Evolutionary conservation across 2,113 vertebrate species (phyloP).

Genomic region (Sander vitreus): DNA sequence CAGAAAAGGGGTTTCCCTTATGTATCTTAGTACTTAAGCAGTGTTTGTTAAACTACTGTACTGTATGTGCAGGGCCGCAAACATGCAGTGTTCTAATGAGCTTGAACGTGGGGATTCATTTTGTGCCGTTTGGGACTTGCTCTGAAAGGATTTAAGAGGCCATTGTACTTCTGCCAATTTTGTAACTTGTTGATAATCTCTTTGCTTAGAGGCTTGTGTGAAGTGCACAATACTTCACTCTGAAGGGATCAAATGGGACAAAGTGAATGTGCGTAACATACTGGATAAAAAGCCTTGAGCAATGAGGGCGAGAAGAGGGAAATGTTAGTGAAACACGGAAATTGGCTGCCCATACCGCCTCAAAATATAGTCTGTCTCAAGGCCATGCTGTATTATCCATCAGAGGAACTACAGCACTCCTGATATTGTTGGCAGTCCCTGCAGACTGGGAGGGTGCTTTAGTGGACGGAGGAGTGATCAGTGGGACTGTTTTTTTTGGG

Average conservation of each 20-base stretch:
- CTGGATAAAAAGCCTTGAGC: slow-evolving; percentile 6
- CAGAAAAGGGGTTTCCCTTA: slow-evolving; percentile 56
- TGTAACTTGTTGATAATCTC: slow-evolving; percentile 27
- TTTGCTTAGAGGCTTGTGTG: slow-evolving; percentile 34
- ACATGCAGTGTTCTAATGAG: slow-evolving; percentile 35
- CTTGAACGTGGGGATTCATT: slow-evolving; percentile 14
- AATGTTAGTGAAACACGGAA: slow-evolving; percentile 37
- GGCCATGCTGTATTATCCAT: slow-evolving; percentile 24
- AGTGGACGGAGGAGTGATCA: not conserved
- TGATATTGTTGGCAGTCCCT: slow-evolving; percentile 8
- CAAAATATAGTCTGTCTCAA: slow-evolving; percentile 31
- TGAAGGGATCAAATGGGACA: slow-evolving; percentile 19
- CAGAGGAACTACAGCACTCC: slow-evolving; percentile 14
- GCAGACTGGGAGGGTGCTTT: not conserved
- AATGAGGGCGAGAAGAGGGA: slow-evolving; percentile 8
- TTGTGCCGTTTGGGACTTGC: not conserved
- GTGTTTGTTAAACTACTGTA: slow-evolving; percentile 63
- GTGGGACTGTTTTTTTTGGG: slow-evolving; percentile 11
- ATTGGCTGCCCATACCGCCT: slow-evolving; percentile 32
- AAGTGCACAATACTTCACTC: slow-evolving; percentile 19
- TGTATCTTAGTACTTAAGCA: slow-evolving; percentile 72
- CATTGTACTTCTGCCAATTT: slow-evolving; percentile 40
- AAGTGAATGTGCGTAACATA: slow-evolving; percentile 7
- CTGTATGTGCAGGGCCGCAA: slow-evolving; percentile 44
- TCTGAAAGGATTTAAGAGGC: slow-evolving; percentile 25